phyloP scores from a whole-genome alignment of 2,797 vertebrate genomes.

The Bufotes viridis region DNA sequence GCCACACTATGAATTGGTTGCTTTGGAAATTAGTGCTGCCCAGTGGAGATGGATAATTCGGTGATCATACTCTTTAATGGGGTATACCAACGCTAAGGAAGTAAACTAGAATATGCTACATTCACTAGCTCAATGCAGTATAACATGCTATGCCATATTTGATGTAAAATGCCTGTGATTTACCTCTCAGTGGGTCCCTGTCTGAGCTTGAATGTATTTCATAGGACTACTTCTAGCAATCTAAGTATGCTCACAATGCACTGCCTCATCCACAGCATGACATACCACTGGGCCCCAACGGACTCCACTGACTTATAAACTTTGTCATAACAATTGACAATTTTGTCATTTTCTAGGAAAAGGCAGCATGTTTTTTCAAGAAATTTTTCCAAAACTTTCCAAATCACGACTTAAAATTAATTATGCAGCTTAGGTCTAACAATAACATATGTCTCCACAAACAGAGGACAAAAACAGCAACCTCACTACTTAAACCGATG shows the following conservation, averaged over 20 bases:
- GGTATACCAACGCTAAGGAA: not conserved
- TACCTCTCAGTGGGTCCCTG: not conserved
- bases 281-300: too few relatives aligned
- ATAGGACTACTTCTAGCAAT: too few relatives aligned
- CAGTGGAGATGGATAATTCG: not conserved
- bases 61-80: not conserved
- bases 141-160: not conserved
- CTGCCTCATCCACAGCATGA: too few relatives aligned
- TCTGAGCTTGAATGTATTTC: too few relatives aligned
- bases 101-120: not conserved
- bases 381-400: not conserved
- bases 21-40: not conserved
- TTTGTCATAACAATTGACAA: not conserved
- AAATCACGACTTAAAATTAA: not conserved
- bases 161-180: not conserved
- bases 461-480: too few relatives aligned
- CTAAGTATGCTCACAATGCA: too few relatives aligned
- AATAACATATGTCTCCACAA: not conserved
- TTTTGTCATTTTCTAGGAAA: not conserved
- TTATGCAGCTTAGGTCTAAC: not conserved
- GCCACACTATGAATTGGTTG: not conserved
- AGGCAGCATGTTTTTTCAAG: not conserved
- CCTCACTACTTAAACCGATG: not conserved
- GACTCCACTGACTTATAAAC: too few relatives aligned
- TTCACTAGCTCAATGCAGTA: not conserved